A percentile compares a stretch with the other conserved stretches of the same genome.
These are phyloP conservation scores for Aleiodes alternator DNA, from an alignment of 2,888 invertebrate species.

Conservation along the genomic window DNA sequence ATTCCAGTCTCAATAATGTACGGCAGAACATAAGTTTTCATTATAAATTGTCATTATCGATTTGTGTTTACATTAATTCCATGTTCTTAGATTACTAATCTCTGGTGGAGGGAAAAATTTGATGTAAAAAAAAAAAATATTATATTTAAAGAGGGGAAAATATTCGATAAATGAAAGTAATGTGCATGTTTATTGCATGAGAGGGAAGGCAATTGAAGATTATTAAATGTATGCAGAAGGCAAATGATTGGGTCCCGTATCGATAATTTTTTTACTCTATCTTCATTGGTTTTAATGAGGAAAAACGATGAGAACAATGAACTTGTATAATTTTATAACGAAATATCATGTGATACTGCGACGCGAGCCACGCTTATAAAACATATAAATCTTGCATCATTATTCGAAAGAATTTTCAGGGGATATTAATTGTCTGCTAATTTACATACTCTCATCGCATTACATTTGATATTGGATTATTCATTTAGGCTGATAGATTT, in stretches of 20 bases:
- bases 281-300: constrained; percentile 39
- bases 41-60: constrained; percentile 71
- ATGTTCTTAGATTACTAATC: constrained; percentile 71
- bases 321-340: constrained; percentile 65
- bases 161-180: constrained; percentile 46
- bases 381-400: constrained; percentile 45
- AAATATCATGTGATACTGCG: constrained; percentile 50
- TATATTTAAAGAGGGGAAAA: constrained; percentile 32
- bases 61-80: constrained; percentile 70
- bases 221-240: not conserved
- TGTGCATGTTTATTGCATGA: constrained; percentile 61
- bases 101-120: constrained; percentile 52
- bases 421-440: constrained; percentile 54
- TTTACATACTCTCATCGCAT: constrained; percentile 38
- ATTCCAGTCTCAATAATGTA: constrained; percentile 48
- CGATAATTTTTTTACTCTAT: constrained; percentile 8
- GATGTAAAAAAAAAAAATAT: constrained; percentile 39
- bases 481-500: no score
- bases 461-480: not conserved
- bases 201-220: constrained; percentile 34
- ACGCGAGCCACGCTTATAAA: constrained; percentile 39
- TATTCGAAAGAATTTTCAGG: constrained; percentile 48
- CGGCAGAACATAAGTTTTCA: constrained; percentile 57
- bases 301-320: constrained; percentile 68
- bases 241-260: constrained; percentile 1